Percentiles rank a stretch among this genome's conserved stretches.
These are phyloP conservation scores for Psittacula derbiana DNA, from an alignment of 2,797 vertebrate genomes.

Conservation along the genomic window DNA sequence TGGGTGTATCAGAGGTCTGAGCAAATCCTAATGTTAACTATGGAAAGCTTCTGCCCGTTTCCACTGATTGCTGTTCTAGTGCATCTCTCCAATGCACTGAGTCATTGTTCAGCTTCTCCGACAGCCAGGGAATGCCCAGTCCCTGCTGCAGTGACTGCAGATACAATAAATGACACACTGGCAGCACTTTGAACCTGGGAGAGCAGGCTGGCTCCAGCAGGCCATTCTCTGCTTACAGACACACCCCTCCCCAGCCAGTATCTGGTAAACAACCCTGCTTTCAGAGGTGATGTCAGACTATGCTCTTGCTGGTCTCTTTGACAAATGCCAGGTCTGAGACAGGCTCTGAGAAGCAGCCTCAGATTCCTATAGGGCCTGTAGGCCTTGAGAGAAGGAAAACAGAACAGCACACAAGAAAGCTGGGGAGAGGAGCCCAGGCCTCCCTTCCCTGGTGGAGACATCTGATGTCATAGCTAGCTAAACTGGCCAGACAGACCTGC, in stretches of 20 bases:
- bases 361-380: background rate
- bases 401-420: background rate
- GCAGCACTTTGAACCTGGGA: background rate
- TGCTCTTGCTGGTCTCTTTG: background rate
- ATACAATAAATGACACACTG: constrained; percentile 16
- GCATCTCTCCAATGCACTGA: background rate
- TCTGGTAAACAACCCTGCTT: constrained; percentile 14
- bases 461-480: background rate
- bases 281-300: constrained; percentile 20
- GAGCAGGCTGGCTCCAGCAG: background rate
- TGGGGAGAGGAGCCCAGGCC: background rate
- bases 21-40: background rate
- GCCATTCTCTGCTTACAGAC: background rate
- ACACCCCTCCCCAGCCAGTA: background rate
- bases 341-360: background rate
- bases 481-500: background rate
- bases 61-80: background rate
- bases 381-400: background rate
- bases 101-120: background rate
- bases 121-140: background rate
- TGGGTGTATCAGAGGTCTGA: background rate
- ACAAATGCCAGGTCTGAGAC: background rate
- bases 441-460: background rate
- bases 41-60: background rate
- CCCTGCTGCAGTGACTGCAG: constrained; percentile 44